phyloP scores from a whole-genome alignment of 1,140 invertebrate species.

The Rhopalosiphum maidis region DNA sequence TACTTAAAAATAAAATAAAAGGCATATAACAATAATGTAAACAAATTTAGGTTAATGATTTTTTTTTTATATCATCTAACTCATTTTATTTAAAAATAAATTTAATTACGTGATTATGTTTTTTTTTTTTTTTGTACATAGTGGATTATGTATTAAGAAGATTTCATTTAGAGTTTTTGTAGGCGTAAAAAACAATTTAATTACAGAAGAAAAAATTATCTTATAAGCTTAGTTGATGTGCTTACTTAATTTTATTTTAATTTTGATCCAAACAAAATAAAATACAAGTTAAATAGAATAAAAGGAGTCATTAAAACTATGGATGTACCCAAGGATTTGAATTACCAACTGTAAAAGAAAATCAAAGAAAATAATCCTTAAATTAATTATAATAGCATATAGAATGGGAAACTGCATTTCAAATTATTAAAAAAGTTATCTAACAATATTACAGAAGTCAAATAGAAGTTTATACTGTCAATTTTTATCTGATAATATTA shows the following conservation, averaged over 20 bases:
- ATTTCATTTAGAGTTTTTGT: not conserved
- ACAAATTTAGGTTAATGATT: not conserved
- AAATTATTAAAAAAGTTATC: conserved; percentile 10
- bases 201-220: not conserved
- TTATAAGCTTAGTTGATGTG: not conserved
- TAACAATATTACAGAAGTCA: not conserved
- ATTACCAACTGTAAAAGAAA: not conserved
- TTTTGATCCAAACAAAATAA: not conserved
- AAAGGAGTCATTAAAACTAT: not conserved
- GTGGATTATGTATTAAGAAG: not conserved
- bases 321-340: not conserved
- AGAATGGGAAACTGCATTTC: not conserved
- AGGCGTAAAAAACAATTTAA: not conserved
- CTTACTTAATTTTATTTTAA: not conserved
- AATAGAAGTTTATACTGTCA: not conserved
- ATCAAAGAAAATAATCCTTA: not conserved
- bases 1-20: not conserved
- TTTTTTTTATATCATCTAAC: not conserved
- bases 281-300: not conserved
- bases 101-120: not conserved
- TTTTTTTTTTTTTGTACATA: not conserved
- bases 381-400: not conserved
- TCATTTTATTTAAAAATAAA: not conserved
- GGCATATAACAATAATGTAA: not conserved
- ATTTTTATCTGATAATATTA: not conserved